Conservation (phyloP, 2,113 vertebrate species). For the Scomber scombrus region DNA sequence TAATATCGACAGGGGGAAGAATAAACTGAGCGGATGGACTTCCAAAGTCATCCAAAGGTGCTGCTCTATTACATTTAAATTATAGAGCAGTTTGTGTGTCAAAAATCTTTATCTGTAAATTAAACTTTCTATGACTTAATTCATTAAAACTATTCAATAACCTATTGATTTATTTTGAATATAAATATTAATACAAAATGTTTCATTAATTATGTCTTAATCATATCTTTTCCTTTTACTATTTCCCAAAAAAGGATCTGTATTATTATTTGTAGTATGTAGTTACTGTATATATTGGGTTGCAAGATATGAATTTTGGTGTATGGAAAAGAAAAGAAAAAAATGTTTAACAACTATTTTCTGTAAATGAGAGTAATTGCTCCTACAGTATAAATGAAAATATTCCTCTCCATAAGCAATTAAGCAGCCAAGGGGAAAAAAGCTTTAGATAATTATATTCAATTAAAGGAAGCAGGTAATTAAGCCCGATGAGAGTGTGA, state of each 20-base stretch:
- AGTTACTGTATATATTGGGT: background rate
- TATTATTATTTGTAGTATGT: no score
- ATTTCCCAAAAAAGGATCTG: background rate
- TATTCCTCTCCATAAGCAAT: slow-evolving; percentile 34
- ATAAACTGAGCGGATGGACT: slow-evolving; percentile 43
- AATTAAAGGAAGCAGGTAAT: slow-evolving; percentile 63
- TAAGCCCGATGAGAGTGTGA: slow-evolving; percentile 51
- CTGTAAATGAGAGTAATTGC: slow-evolving; percentile 4
- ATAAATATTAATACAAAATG: slow-evolving; percentile 23
- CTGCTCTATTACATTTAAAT: slow-evolving; percentile 46
- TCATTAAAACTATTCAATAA: background rate
- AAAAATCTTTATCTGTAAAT: slow-evolving; percentile 54
- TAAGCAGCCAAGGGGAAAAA: slow-evolving; percentile 24
- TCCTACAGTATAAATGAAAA: slow-evolving; percentile 28
- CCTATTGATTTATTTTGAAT: slow-evolving; percentile 32
- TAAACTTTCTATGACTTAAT: slow-evolving; percentile 20
- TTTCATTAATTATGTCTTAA: background rate
- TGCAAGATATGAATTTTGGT: background rate
- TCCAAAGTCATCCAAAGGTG: slow-evolving; percentile 67
- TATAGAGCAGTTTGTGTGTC: slow-evolving; percentile 22
- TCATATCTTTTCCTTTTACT: background rate
- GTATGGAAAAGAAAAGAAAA: slow-evolving; percentile 6
- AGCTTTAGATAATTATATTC: slow-evolving; percentile 54
- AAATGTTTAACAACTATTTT: background rate
- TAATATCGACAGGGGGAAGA: slow-evolving; percentile 42